Base-by-base conservation (phyloP, 2,113 vertebrate genomes). In the Dinomys branickii region DNA sequence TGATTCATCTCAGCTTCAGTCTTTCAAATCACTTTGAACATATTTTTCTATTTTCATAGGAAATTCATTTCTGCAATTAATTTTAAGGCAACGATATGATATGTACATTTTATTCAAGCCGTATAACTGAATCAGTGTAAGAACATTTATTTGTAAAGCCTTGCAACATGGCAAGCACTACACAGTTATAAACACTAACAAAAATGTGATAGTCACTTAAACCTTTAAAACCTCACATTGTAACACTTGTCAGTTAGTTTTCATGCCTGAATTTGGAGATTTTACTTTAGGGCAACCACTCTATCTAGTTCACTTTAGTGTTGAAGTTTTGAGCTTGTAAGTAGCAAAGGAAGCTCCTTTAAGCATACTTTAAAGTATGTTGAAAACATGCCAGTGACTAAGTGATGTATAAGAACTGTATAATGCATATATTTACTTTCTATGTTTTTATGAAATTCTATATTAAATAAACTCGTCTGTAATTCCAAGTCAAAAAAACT, bases 241-340 rank as follows among this genome's bases (percentile, higher is more conserved):
- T 24, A 78, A 38, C 9, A 69, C 35, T 77, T 88, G 44, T 58
- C 0, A 20, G 41, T 56, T 90, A 61, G 44, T 52, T 95, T 59
- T 71, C 28, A 59, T 56, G 26, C 26, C 30, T 95, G 28, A 78
- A 75, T 86, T 94, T n/a, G 33, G 28, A 92, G 33, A 92, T 26
- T 84, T 35, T 44, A 89, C 41, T 73, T 89, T 90, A 78, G 3
- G 24, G 3, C 14, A 88, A 50, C 3, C 73, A 6, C 5, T 52
- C 16, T 88, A 88, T 26, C 19, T 4, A 83, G 59, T 6, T 85
- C 6, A n/a, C 78, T 87, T 86, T 87, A 93, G 82, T 1, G 19
- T 26, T 67, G 3, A 96, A 9, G 17, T 92, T 90, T 88, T 90
- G 59, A 5, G 28, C 61, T 95, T 91, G 7, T 92, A 82, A 83